Conservation (phyloP, 2,888 invertebrate species). For the Hydroisotoma schaefferi region DNA sequence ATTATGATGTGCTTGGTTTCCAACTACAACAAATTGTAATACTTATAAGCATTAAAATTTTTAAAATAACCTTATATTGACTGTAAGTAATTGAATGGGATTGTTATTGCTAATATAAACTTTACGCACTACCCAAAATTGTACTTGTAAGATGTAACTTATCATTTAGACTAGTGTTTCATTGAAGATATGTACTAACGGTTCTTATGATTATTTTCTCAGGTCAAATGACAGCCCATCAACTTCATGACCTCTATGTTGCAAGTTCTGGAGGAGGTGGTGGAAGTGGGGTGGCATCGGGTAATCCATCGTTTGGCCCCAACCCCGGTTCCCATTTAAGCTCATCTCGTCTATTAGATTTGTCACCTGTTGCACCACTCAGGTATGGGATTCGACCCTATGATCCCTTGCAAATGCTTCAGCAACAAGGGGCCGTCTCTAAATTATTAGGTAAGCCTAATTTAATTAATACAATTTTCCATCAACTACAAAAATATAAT, state of each 20-base stretch:
- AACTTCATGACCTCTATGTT: slow-evolving; percentile 47
- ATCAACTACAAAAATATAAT: not conserved
- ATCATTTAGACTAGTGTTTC: too few species aligned
- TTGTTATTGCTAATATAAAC: too few species aligned
- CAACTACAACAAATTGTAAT: too few species aligned
- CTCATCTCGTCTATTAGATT: slow-evolving; percentile 43
- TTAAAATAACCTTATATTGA: too few species aligned
- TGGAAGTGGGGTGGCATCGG: slow-evolving; percentile 19
- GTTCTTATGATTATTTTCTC: slow-evolving; percentile 6
- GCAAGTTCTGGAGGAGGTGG: slow-evolving; percentile 37
- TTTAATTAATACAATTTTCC: not conserved
- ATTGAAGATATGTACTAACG: not conserved
- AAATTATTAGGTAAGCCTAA: slow-evolving; percentile 73
- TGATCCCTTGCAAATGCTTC: slow-evolving; percentile 84
- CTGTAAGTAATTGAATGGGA: too few species aligned
- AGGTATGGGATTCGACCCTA: slow-evolving; percentile 74
- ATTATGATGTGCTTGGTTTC: too few species aligned
- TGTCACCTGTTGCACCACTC: slow-evolving; percentile 46
- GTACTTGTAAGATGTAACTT: not conserved
- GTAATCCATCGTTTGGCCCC: slow-evolving; percentile 13
- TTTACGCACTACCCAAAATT: not conserved
- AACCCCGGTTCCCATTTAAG: slow-evolving; percentile 15
- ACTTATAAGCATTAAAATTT: too few species aligned
- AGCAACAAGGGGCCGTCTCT: slow-evolving; percentile 79
- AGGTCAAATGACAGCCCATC: slow-evolving; percentile 48